These are phyloP conservation scores for Drosophila eugracilis DNA, from an alignment of 1,140 invertebrate genomes.

Conservation along the genomic window DNA sequence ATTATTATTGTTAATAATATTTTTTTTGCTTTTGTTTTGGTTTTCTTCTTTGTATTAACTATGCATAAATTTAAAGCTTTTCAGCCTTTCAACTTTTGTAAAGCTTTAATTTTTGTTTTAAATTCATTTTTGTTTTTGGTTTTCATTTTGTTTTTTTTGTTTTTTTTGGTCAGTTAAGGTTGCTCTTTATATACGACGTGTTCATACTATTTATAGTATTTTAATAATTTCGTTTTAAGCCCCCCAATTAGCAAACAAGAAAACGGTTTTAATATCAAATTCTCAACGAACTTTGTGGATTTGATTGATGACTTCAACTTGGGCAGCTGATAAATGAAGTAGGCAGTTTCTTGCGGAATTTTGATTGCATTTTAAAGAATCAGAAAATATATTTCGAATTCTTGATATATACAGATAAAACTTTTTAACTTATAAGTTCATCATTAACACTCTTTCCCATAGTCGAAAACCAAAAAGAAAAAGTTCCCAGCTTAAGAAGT, in stretches of 20 bases:
- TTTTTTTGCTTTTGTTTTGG: constrained; percentile 51
- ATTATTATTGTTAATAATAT: constrained; percentile 69
- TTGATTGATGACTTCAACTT: constrained; percentile 20
- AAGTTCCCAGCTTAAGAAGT: background rate
- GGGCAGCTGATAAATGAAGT: constrained; percentile 6
- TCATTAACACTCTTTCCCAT: too few relatives aligned
- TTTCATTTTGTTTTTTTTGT: constrained; percentile 14
- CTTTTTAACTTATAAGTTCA: too few relatives aligned
- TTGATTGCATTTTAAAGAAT: background rate
- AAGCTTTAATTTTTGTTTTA: constrained; percentile 22
- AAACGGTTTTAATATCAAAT: constrained; percentile 2
- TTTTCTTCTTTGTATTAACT: constrained; percentile 51
- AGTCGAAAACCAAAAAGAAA: background rate
- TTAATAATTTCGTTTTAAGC: constrained; percentile 14
- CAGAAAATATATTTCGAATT: background rate
- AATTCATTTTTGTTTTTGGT: constrained; percentile 13
- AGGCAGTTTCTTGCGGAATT: background rate
- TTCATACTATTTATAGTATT: constrained; percentile 31
- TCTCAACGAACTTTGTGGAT: background rate
- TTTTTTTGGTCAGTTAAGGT: constrained; percentile 29
- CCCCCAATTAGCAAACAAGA: constrained; percentile 10
- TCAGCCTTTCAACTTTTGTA: constrained; percentile 39
- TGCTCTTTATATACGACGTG: constrained; percentile 21
- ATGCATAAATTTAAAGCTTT: constrained; percentile 60
- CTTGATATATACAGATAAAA: too few relatives aligned